Conservation (phyloP, 2,113 vertebrate species). For the Isurus oxyrinchus region DNA sequence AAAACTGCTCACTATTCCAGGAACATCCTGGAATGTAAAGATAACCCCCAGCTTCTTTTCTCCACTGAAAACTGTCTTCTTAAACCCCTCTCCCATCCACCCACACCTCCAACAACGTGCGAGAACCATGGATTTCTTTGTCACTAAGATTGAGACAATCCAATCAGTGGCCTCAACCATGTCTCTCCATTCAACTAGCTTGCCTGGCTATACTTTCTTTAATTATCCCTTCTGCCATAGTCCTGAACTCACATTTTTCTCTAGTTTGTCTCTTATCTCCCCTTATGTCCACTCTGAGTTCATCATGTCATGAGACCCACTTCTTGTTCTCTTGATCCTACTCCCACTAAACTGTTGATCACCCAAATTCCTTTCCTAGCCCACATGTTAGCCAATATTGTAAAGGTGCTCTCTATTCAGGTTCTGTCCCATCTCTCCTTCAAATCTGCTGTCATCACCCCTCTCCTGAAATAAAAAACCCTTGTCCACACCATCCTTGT, state of each 20-base stretch:
- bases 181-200: neutral
- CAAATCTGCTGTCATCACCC: neutral
- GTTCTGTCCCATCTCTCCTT: neutral
- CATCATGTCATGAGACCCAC: neutral
- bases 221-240: neutral
- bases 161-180: neutral
- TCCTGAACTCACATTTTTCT: neutral
- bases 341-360: neutral
- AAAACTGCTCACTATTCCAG: neutral
- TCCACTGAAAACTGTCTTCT: neutral
- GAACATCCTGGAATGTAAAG: neutral
- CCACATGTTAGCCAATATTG: neutral
- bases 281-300: neutral
- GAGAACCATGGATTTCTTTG: neutral
- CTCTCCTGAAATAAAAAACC: neutral
- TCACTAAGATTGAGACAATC: neutral
- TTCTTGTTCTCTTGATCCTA: neutral
- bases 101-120: neutral
- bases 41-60: neutral
- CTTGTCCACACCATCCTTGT: neutral
- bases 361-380: neutral
- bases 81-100: neutral
- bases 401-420: neutral
- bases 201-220: neutral
- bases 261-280: neutral